phyloP scores from a whole-genome alignment of 2,797 vertebrate species.

The Phylloscopus collybita region DNA sequence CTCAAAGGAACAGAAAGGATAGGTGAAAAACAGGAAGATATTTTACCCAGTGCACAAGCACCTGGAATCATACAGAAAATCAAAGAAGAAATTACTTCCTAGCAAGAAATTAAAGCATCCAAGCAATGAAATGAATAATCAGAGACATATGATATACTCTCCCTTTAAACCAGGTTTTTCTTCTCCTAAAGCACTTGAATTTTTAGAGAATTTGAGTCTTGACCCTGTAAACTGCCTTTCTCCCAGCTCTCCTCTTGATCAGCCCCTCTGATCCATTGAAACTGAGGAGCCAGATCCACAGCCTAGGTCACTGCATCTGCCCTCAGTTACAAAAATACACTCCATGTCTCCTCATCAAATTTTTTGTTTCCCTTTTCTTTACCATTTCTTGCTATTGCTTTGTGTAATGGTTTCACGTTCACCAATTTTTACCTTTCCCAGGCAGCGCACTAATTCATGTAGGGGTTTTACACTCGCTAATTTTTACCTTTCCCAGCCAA shows the following conservation, averaged over 20 bases:
- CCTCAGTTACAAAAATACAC: neutral
- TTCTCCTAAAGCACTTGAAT: neutral
- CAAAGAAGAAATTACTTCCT: neutral
- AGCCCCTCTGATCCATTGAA: neutral
- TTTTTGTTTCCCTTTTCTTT: neutral
- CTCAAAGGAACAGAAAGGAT: neutral
- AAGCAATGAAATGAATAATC: neutral
- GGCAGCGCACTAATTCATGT: too few relatives aligned
- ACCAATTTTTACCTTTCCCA: too few relatives aligned
- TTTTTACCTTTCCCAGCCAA: too few relatives aligned
- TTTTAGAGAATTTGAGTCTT: neutral
- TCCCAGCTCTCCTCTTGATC: neutral
- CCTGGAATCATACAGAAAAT: slow-evolving; percentile 1
- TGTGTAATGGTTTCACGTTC: too few relatives aligned
- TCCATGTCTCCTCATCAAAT: fast-evolving
- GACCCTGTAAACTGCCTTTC: neutral
- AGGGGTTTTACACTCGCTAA: too few relatives aligned
- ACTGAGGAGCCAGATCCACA: neutral
- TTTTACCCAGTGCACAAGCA: neutral
- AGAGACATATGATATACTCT: neutral
- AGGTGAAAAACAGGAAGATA: neutral
- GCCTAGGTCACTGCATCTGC: neutral
- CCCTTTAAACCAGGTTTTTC: neutral
- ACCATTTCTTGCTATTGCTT: neutral
- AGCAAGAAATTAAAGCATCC: slow-evolving; percentile 12